A percentile compares a stretch with the other conserved stretches of the same genome.
phyloP scores from a whole-genome alignment of 2,113 vertebrate species.

The Cyanoliseus patagonus region DNA sequence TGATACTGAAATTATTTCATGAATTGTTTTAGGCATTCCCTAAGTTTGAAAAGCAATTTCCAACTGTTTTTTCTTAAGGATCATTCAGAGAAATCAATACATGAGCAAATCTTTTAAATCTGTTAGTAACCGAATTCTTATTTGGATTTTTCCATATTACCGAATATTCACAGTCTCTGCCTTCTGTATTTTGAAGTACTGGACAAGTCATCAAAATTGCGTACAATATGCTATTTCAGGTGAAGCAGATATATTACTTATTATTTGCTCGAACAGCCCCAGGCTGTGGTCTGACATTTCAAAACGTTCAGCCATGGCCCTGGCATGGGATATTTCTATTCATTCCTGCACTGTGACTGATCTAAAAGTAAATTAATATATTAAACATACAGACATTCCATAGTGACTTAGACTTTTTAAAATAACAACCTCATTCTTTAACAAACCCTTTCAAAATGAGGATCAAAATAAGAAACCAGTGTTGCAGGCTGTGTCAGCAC shows the following conservation, averaged over 20 bases:
- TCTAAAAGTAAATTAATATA: not conserved
- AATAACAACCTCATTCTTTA: not conserved
- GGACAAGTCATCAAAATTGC: not conserved
- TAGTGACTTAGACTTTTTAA: not conserved
- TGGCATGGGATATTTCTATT: not conserved
- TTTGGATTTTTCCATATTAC: not conserved
- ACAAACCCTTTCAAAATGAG: not conserved
- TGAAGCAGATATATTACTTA: not conserved
- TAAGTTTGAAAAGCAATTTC: not conserved
- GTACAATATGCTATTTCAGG: not conserved
- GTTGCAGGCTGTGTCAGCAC: not conserved
- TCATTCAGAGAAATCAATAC: not conserved
- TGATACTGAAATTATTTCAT: not conserved
- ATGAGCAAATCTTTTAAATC: not conserved
- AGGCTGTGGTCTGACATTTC: slow-evolving; percentile 28
- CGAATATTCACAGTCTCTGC: not conserved
- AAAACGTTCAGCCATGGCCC: not conserved
- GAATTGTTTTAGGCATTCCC: not conserved
- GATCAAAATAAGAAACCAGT: not conserved
- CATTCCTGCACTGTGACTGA: not conserved
- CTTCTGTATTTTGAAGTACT: not conserved
- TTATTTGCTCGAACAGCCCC: not conserved
- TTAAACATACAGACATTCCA: not conserved
- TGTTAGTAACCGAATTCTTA: not conserved
- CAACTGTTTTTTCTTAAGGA: not conserved